A percentile compares a stretch with the other conserved stretches of the same genome.
These are phyloP conservation scores for Podabrus alpinus DNA, from an alignment of 2,888 invertebrate genomes.

Conservation along the genomic window DNA sequence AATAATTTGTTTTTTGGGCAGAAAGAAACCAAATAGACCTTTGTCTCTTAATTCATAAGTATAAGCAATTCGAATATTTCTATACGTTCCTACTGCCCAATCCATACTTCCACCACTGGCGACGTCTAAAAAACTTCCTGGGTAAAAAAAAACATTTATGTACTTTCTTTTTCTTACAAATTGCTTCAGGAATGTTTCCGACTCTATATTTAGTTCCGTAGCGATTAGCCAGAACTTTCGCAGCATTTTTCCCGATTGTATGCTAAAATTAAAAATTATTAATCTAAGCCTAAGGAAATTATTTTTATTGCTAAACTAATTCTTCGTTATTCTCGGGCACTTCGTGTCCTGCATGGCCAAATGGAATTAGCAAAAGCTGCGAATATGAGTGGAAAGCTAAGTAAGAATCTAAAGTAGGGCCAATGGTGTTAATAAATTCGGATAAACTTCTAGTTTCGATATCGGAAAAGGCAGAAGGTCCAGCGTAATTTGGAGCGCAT, in stretches of 20 bases:
- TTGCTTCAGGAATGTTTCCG: slow-evolving; percentile 56
- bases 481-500: slow-evolving; percentile 69
- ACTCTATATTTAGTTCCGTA: slow-evolving; percentile 53
- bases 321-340: slow-evolving; percentile 64
- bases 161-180: too few relatives aligned
- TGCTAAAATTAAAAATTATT: slow-evolving; percentile 24
- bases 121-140: slow-evolving; percentile 57
- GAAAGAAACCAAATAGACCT: slow-evolving; percentile 68
- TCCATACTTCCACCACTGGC: slow-evolving; percentile 73
- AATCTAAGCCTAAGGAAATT: too few relatives aligned
- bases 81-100: slow-evolving; percentile 72
- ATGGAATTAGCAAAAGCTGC: slow-evolving; percentile 71
- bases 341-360: slow-evolving; percentile 66
- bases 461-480: slow-evolving; percentile 72
- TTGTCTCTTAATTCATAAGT: slow-evolving; percentile 73
- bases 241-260: slow-evolving; percentile 20
- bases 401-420: slow-evolving; percentile 63
- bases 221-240: slow-evolving; percentile 45
- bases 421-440: slow-evolving; percentile 58
- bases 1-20: slow-evolving; percentile 66
- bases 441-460: slow-evolving; percentile 63
- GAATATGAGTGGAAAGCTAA: slow-evolving; percentile 76
- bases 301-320: too few relatives aligned
- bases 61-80: slow-evolving; percentile 65
- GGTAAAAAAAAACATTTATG: neutral